phyloP scores from a whole-genome alignment of 2,797 vertebrate genomes.

The Gallinago nigripennis region DNA sequence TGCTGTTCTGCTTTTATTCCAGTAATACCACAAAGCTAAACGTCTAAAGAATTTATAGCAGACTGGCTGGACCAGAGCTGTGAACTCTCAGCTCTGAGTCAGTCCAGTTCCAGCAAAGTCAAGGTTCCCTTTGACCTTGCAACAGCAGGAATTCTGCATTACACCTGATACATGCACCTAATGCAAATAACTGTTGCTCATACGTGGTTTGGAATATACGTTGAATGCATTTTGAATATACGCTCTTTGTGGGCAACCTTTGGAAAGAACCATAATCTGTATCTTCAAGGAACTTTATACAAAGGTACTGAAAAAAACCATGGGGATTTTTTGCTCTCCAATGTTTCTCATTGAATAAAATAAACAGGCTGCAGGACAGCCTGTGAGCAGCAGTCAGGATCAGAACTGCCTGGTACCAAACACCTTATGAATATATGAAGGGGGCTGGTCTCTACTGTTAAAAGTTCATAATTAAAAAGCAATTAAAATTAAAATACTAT shows the following conservation, averaged over 20 bases:
- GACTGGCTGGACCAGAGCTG: not conserved
- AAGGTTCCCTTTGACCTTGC: not conserved
- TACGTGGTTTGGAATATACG: not conserved
- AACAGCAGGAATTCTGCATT: not conserved
- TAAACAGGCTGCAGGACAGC: not conserved
- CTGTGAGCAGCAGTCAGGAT: not conserved
- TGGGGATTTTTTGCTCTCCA: not conserved
- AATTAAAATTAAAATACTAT: not conserved
- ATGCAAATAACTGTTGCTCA: not conserved
- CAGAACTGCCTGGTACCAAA: not conserved
- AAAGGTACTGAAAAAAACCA: constrained; percentile 7
- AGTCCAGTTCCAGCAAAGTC: not conserved
- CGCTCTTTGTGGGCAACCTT: not conserved
- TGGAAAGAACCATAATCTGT: not conserved
- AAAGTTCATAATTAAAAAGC: not conserved
- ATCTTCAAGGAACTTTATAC: constrained; percentile 20
- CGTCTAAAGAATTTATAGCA: not conserved
- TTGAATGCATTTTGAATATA: not conserved
- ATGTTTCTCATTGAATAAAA: constrained; percentile 14
- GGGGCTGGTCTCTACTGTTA: not conserved
- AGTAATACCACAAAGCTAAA: constrained; percentile 33
- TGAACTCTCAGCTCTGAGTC: not conserved
- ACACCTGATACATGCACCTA: not conserved
- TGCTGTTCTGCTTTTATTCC: constrained; percentile 30
- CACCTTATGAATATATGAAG: not conserved